phyloP scores from a whole-genome alignment of 2,888 invertebrate species.

The Dasysyrphus albostriatus region DNA sequence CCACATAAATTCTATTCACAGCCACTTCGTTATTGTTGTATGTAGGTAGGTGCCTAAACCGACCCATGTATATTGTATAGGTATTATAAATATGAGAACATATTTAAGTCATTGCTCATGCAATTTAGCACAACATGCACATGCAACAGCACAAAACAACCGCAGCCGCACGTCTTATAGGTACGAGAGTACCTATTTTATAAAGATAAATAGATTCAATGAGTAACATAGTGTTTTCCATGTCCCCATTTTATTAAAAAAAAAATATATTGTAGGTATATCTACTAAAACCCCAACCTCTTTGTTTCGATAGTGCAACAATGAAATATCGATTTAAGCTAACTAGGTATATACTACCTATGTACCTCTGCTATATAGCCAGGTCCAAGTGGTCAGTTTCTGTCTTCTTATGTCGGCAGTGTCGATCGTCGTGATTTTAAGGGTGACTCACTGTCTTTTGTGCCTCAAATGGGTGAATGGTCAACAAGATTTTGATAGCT shows the following conservation, averaged over 20 bases:
- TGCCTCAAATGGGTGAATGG: constrained; percentile 49
- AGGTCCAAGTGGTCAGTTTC: constrained; percentile 46
- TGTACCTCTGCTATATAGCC: neutral
- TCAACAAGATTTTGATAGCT: constrained; percentile 13
- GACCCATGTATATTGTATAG: neutral
- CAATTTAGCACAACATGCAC: constrained; percentile 42
- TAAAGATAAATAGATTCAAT: constrained; percentile 50
- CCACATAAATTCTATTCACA: constrained; percentile 56
- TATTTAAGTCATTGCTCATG: constrained; percentile 68
- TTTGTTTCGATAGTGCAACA: constrained; percentile 64
- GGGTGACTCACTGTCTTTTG: constrained; percentile 49
- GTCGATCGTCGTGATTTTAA: constrained; percentile 30
- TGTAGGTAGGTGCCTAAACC: neutral
- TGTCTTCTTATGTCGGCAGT: constrained; percentile 41
- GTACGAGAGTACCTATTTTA: neutral
- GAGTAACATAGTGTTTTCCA: constrained; percentile 66
- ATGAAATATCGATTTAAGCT: constrained; percentile 55
- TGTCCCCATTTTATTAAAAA: constrained; percentile 60
- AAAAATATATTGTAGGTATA: constrained; percentile 39
- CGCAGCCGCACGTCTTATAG: constrained; percentile 36
- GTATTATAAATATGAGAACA: constrained; percentile 50
- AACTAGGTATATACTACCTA: neutral
- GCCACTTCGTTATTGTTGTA: constrained; percentile 23
- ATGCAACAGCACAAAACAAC: constrained; percentile 26
- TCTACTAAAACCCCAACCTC: constrained; percentile 19